These are phyloP conservation scores for Cephus pulcher DNA, from an alignment of 2,888 invertebrate genomes.

Conservation along the genomic window DNA sequence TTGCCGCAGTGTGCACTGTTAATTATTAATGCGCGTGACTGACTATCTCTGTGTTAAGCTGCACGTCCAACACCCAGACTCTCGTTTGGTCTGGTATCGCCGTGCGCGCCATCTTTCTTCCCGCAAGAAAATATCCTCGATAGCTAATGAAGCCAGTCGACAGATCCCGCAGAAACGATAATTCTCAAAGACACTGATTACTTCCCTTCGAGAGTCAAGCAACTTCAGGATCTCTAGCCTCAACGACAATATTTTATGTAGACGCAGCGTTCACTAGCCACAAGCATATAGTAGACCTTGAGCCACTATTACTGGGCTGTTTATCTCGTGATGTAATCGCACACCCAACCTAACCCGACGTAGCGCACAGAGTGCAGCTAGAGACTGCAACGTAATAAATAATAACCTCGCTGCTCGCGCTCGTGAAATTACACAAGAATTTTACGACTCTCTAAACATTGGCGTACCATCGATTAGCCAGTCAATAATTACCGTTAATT, in stretches of 20 bases:
- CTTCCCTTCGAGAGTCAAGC: not conserved
- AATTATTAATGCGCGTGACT: constrained; percentile 9
- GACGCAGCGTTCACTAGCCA: constrained; percentile 10
- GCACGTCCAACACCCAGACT: not conserved
- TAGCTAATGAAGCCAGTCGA: not conserved
- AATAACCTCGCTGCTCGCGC: not conserved
- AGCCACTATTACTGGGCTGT: constrained; percentile 56
- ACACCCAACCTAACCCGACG: constrained; percentile 28
- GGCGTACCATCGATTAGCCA: not conserved
- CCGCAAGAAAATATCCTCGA: not conserved
- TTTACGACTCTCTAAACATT: not conserved
- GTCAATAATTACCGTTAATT: not conserved
- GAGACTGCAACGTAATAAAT: constrained; percentile 34
- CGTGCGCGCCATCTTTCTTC: not conserved
- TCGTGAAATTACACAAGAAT: not conserved
- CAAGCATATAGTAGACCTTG: constrained; percentile 49
- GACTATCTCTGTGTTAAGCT: not conserved
- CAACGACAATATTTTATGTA: not conserved
- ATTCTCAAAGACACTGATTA: not conserved
- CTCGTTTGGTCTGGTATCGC: not conserved
- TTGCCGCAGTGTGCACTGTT: constrained; percentile 27
- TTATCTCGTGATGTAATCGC: constrained; percentile 54
- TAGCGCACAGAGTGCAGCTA: constrained; percentile 4
- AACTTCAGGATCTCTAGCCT: not conserved
- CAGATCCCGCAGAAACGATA: not conserved